Evolutionary conservation across 2,888 invertebrate genomes (phyloP), one percentile per base, ranked within the genome.

Genomic region (Siphonodentalium dalli): DNA sequence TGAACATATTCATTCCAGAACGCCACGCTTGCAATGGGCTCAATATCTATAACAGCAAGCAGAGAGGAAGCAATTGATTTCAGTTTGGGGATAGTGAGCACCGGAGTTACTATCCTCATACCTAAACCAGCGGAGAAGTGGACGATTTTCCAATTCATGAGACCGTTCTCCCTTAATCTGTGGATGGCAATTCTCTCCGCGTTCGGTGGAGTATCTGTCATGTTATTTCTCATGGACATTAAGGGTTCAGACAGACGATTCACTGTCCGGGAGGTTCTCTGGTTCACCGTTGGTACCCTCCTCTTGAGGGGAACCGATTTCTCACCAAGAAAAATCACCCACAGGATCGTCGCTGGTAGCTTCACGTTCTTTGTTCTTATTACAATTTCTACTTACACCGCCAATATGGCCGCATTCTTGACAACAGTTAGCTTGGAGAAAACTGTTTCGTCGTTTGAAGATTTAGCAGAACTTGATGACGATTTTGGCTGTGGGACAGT

Each of bases 381-480:
- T 20, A 75, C 72, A 2, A 71, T 75, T 7, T 73, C 72, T 18
- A 74, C 72, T 21, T 75, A 75, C 41, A 75, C 75, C 0, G 75
- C 75, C 20, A 75, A 75, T 57, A 68, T 75, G 72, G 75, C 75
- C 2, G 75, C 75, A 27, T 75, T 75, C 48, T 55, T 75, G 39
- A 75, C 75, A 13, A 75, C 68, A 29, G 66, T 65, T 50, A 72
- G 68, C 44, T 54, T 74, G 21, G 66, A 69, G 47, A 63, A 65
- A 21, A 65, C 71, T 3, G 54, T 72, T 8, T 62, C 65, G 35
- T 64, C 69, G 0, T 61, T 74, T 42, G 68, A 70, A 48, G 62
- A 67, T 26, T 58, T 75, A 11, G 62, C 69, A 8, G 55, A 68
- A 6, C 54, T 63, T n/a, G 54, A 61, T 5, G 56, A 62, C 11